A percentile compares a stretch with the other conserved stretches of the same genome.
These are phyloP conservation scores for Pristionchus arcanus DNA, from an alignment of 2,888 invertebrate species.

Conservation along the genomic window DNA sequence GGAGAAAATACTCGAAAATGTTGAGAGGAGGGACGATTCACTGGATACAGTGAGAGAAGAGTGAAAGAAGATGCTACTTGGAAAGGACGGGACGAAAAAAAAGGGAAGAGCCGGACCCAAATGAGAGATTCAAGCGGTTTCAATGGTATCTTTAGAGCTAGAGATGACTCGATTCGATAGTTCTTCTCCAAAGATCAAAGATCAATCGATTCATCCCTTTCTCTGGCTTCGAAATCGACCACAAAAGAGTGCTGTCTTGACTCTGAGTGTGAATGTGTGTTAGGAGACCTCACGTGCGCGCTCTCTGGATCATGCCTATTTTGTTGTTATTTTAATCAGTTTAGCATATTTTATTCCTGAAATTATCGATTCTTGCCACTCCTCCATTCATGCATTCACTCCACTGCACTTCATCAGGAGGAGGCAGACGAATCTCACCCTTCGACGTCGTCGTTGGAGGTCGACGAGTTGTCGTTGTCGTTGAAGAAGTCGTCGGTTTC, in stretches of 20 bases:
- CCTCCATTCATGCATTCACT: constrained; percentile 3
- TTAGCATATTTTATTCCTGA: neutral
- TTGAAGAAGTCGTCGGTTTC: constrained; percentile 53
- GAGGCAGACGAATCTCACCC: constrained; percentile 33
- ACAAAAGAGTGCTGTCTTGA: neutral
- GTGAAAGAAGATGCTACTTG: neutral
- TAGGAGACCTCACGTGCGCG: constrained; percentile 42
- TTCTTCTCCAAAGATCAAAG: constrained; percentile 2
- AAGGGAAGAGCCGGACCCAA: constrained; percentile 5
- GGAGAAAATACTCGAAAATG: constrained; percentile 8
- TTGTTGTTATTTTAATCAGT: neutral
- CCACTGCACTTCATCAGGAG: constrained; percentile 56
- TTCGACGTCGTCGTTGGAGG: constrained; percentile 54
- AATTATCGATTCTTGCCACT: neutral
- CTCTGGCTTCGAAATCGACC: neutral
- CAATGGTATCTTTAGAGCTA: neutral
- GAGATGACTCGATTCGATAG: neutral
- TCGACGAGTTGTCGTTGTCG: constrained; percentile 51
- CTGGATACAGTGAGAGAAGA: neutral
- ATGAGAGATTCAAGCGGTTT: constrained; percentile 42
- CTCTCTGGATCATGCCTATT: neutral
- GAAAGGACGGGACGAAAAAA: constrained; percentile 22
- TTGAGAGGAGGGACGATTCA: neutral
- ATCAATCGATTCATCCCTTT: neutral
- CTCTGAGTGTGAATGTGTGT: neutral